Base-by-base conservation (phyloP, 2,797 vertebrate genomes). In the Gambelia wislizenii region DNA sequence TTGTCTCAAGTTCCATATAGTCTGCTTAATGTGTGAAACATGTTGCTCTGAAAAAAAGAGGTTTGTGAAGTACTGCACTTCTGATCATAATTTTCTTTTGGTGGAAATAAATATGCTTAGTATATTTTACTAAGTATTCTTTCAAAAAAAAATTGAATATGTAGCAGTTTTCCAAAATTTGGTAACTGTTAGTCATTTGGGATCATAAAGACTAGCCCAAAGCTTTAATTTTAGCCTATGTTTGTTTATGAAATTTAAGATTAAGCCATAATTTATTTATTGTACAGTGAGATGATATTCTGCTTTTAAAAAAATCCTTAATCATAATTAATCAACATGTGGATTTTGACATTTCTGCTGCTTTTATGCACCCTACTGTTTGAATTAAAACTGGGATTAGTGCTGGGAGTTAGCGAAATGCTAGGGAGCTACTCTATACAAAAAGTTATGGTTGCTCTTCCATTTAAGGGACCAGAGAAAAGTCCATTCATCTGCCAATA, bases 191-290 rank as follows among this genome's bases (percentile, higher is more conserved):
- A 8, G 59, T 88, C 42, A 70, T 52, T 88, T 59, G 72, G 52
- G 52, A 64, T 91, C 42, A 78, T 77, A 87, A 39, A 74, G 30
- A 78, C 61, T 64, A 86, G 47, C 30, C 77, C 84, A 82, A 83
- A 86, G 27, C 27, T 18, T 59, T 77, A 81, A n/a, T 70, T 87
- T 90, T 90, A 91, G 36, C 59, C 90, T 79, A 47, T n/a, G 69
- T 94, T 91, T 0, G 52, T 94, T 91, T 91, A 86, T 88, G 27
- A 79, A 72, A 0, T n/a, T 88, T 6, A n/a, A 69, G 89, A 61
- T 92, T 94, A 94, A 95, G 95, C 94, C 94, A 86, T 93, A 91
- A 89, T 56, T 91, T 93, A 91, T 69, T 76, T 89, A 91, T 85
- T 80, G 74, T 33, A 91, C 64, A 91, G 36, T 91, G 61, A 67